Evolutionary conservation across 2,888 invertebrate genomes (phyloP).

Genomic region (Theodoxus fluviatilis): DNA sequence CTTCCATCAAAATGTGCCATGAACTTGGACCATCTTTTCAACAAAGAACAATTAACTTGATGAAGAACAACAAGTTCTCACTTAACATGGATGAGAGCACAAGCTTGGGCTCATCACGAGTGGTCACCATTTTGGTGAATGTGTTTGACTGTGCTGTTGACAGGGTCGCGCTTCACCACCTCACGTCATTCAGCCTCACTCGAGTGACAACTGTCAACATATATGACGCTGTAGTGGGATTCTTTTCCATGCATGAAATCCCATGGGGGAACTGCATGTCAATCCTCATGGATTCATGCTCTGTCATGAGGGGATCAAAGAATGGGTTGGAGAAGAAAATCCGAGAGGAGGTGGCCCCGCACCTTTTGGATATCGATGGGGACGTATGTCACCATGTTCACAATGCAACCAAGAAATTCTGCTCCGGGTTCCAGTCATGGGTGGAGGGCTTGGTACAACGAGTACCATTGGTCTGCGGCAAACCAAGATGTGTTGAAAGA

Average conservation of each 20-base stretch:
- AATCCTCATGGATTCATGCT: conserved; percentile 26
- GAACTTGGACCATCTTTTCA: too few relatives aligned
- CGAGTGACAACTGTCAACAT: neutral
- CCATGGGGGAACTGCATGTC: conserved; percentile 25
- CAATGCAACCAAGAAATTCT: conserved; percentile 6
- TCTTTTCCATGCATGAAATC: neutral
- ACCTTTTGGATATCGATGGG: neutral
- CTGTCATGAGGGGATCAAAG: conserved; percentile 25
- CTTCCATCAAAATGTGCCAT: too few relatives aligned
- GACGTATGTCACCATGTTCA: conserved; percentile 3
- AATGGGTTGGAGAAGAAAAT: conserved; percentile 21
- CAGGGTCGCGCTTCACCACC: neutral
- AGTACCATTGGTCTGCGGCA: neutral
- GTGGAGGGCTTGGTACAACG: neutral
- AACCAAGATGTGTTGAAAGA: neutral
- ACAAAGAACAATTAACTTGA: too few relatives aligned
- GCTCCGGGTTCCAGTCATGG: neutral
- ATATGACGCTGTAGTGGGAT: neutral
- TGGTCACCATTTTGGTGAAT: neutral
- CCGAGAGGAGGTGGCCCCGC: neutral
- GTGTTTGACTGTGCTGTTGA: neutral
- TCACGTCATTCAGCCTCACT: neutral
- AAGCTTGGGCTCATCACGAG: neutral
- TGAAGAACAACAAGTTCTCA: too few relatives aligned
- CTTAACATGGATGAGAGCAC: neutral